These are phyloP conservation scores for Eupithecia vulgata DNA, from an alignment of 2,888 invertebrate species.

Conservation along the genomic window DNA sequence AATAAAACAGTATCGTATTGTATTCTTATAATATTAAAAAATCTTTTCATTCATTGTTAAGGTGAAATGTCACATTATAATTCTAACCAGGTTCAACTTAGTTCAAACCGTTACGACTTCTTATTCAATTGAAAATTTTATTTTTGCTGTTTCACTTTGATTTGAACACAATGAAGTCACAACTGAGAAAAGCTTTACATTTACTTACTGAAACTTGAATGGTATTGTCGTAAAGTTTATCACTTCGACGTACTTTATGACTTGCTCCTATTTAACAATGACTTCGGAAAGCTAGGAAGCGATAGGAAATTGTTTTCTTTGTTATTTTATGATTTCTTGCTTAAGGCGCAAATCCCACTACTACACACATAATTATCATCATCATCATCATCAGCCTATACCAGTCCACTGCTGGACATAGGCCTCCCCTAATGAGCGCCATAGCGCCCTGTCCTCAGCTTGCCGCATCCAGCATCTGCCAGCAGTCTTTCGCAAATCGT, in stretches of 20 bases:
- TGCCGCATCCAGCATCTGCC: too few species aligned
- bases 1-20: background rate
- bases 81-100: background rate
- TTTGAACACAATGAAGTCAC: constrained; percentile 7
- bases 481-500: too few species aligned
- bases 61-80: background rate
- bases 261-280: background rate
- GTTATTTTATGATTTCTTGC: too few species aligned
- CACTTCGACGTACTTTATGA: background rate
- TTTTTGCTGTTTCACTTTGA: constrained; percentile 45
- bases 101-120: background rate
- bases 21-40: too few species aligned
- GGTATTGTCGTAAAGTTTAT: constrained; percentile 13
- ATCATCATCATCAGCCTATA: too few species aligned
- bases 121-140: constrained; percentile 5
- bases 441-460: too few species aligned
- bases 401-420: too few species aligned
- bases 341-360: too few species aligned
- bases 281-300: background rate
- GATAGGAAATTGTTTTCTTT: background rate
- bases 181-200: constrained; percentile 11
- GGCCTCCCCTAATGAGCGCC: too few species aligned
- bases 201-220: constrained; percentile 14
- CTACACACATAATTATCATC: too few species aligned
- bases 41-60: background rate